These are phyloP conservation scores for Pteropus rufus DNA, from an alignment of 2,797 vertebrate species.

Conservation along the genomic window DNA sequence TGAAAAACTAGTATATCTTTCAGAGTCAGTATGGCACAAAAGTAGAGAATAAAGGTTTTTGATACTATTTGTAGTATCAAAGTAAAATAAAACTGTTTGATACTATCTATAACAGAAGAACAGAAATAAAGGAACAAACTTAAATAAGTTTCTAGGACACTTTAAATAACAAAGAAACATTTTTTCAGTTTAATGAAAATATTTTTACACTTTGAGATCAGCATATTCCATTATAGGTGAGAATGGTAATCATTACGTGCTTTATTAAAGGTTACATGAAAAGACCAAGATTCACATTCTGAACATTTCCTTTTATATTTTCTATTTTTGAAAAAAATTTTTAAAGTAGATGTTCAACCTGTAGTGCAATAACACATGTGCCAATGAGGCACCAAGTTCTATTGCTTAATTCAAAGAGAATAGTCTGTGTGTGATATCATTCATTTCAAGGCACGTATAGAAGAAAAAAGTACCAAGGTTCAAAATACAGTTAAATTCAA, in stretches of 20 bases:
- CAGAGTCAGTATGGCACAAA: neutral
- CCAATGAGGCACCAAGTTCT: constrained; percentile 12
- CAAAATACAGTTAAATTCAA: constrained; percentile 34
- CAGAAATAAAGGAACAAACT: neutral
- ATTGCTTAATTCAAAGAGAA: neutral
- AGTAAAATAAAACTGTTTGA: neutral
- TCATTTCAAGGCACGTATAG: neutral
- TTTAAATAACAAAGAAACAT: constrained; percentile 18
- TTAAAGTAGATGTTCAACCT: neutral
- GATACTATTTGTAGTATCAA: neutral
- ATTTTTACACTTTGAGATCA: neutral
- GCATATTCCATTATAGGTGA: neutral
- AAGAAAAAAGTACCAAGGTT: neutral
- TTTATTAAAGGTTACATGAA: neutral
- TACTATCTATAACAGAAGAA: neutral
- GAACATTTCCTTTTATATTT: neutral
- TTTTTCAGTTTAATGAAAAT: constrained; percentile 25
- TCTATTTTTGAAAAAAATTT: neutral
- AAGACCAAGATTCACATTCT: neutral
- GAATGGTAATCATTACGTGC: neutral
- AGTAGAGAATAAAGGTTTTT: neutral
- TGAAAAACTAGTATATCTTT: neutral
- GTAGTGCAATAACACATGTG: neutral
- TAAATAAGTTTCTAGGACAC: neutral
- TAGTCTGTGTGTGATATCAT: neutral